Evolutionary conservation across 2,888 invertebrate genomes (phyloP), one percentile per base, ranked within the genome.

Genomic region (Ophonus ardosiacus): DNA sequence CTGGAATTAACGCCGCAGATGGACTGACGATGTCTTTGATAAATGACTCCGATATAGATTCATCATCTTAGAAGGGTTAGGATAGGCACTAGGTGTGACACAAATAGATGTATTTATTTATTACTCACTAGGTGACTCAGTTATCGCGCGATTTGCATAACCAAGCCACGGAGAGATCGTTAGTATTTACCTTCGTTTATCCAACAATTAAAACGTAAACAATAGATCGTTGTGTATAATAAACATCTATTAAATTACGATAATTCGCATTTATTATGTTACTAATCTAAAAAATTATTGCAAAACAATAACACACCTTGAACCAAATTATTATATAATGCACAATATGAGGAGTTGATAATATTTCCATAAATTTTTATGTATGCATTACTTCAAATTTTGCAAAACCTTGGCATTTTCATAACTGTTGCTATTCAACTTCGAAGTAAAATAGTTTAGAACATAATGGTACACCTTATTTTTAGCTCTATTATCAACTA

Each of bases 11-110:
- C 43, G 43, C 43, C 17, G 18, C 51, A 74, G 71, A 74, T 74
- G 40, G 71, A 74, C 40, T 10, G 40, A 43, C 15, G 43, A 43
- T 43, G 43, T 24, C n/a, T 38, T 38, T 68, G 68, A 68, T 38
- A 40, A 68, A 68, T 68, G 68, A 38, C 31, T 68, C 15, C 24
- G 43, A 10, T 8, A 8, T 51, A 13, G 8, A 63, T 8, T 13
- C 38, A 7, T 81, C 38, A 65, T 65, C 51, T 40, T 63, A n/a
- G 43, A 59, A 61, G 63, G 81, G 65, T 18, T 63, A 43, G 81
- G 65, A n/a, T 65, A 63, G 81, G 81, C 40, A 24, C 24, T 65
- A 63, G 81, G 81, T 21, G 81, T 81, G 81, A 38, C 51, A 65
- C 40, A 65, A 18, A 43, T 68, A 68, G 38, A n/a, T 68, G 68